Conservation (phyloP, 2,888 invertebrate genomes). For the Drosophila meridionalis region DNA sequence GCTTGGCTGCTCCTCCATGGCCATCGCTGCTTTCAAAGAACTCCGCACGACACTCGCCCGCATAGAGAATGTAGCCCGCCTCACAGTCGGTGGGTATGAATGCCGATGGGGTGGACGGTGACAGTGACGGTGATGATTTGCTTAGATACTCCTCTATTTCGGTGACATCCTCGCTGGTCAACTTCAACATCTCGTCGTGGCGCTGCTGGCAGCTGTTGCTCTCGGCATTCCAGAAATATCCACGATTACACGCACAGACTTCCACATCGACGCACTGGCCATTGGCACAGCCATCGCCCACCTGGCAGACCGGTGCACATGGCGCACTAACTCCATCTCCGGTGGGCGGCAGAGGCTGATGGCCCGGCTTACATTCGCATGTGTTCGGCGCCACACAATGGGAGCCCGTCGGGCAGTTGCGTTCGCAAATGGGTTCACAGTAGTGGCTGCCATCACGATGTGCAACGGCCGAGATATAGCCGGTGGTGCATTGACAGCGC, state of each 20-base stretch:
- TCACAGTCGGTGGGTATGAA: constrained; percentile 47
- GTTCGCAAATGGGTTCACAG: constrained; percentile 75
- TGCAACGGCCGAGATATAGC: constrained; percentile 66
- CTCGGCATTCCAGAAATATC: constrained; percentile 48
- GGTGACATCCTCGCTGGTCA: constrained; percentile 16
- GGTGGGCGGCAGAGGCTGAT: constrained; percentile 26
- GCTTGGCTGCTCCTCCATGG: constrained; percentile 1
- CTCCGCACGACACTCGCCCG: constrained; percentile 66
- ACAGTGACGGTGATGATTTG: not conserved
- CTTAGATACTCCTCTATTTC: constrained; percentile 15
- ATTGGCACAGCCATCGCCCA: constrained; percentile 67
- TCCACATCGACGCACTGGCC: constrained; percentile 63
- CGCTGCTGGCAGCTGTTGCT: constrained; percentile 45
- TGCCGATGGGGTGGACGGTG: not conserved
- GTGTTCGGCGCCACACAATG: constrained; percentile 72
- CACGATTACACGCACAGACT: constrained; percentile 62
- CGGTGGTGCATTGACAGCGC: constrained; percentile 69
- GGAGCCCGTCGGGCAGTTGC: constrained; percentile 55
- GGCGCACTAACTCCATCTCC: constrained; percentile 68
- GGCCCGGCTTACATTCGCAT: constrained; percentile 71
- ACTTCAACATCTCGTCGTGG: not conserved
- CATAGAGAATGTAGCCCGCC: constrained; percentile 61
- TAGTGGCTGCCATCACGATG: constrained; percentile 61
- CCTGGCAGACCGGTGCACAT: constrained; percentile 64
- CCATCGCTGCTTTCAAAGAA: constrained; percentile 70